These are phyloP conservation scores for Drosophila paulistorum DNA, from an alignment of 1,140 invertebrate genomes.

Conservation along the genomic window DNA sequence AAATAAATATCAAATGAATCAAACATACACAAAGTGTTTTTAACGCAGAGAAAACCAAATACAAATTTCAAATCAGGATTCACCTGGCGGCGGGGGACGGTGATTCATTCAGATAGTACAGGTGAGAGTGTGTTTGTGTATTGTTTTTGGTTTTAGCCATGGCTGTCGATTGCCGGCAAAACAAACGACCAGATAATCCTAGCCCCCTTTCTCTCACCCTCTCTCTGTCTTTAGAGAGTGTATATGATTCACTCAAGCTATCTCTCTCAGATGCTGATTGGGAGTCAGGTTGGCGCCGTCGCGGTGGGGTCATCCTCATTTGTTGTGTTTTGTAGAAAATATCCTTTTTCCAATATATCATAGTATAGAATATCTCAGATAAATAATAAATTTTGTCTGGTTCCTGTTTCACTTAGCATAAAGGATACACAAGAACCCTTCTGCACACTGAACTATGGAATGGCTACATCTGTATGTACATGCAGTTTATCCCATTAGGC, in stretches of 20 bases:
- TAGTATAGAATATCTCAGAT: constrained; percentile 39
- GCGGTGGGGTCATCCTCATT: constrained; percentile 31
- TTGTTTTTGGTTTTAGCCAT: constrained; percentile 27
- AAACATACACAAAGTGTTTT: constrained; percentile 1
- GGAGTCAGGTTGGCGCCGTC: constrained; percentile 53
- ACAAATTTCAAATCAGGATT: neutral
- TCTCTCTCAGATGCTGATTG: constrained; percentile 6
- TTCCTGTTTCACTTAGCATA: neutral
- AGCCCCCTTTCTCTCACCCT: constrained; percentile 5
- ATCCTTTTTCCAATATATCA: constrained; percentile 39
- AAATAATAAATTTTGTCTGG: constrained; percentile 41
- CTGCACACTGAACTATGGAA: neutral
- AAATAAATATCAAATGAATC: constrained; percentile 7
- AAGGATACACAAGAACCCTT: constrained; percentile 9
- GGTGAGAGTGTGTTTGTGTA: constrained; percentile 57
- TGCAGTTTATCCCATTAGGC: constrained; percentile 73
- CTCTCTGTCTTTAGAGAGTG: neutral
- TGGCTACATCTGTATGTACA: constrained; percentile 14
- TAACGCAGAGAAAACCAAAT: neutral
- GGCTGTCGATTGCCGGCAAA: constrained; percentile 48
- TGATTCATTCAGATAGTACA: constrained; percentile 33
- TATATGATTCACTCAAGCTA: neutral
- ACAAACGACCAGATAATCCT: constrained; percentile 49
- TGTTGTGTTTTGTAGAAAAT: constrained; percentile 38
- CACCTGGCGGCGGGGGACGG: constrained; percentile 1